Evolutionary conservation across 2,888 invertebrate genomes (phyloP), one percentile per base, ranked within the genome.

Genomic region (Cheilosia urbana): DNA sequence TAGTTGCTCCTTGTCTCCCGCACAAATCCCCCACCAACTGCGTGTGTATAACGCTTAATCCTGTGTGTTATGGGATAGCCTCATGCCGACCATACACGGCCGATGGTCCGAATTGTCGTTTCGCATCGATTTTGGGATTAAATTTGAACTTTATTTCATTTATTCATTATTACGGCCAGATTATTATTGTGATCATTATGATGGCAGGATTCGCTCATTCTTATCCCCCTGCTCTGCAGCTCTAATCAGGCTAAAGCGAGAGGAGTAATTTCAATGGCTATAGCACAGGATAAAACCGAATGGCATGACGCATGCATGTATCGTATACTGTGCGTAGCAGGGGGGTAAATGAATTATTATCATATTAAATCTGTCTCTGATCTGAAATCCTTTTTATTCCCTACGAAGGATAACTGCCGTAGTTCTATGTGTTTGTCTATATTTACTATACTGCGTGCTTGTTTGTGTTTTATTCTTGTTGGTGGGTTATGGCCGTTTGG

Each of bases 101-200:
- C 71, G 80, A 69, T 27, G 49, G 73, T 75, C 77, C 73, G 81
- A 82, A 62, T 72, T 63, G 75, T 75, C 37, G 76, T 68, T 83
- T 85, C 85, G 62, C 88, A 90, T 90, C 88, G 89, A 90, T 90
- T 90, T 89, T 89, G 63, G 89, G 89, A 89, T 90, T 90, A 90
- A 89, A 89, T 88, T 88, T 88, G 87, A 89, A 89, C 88, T 88
- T 88, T 87, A 75, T 83, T 76, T 82, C 81, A 68, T 85, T 81
- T 85, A 77, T 87, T 84, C 87, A 87, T 87, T 87, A 87, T 84
- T 84, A 80, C 80, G 71, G 62, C 49, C 80, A 75, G 87, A 87
- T 87, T 87, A 87, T 87, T 84, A 78, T 87, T 84, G 76, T 85
- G 87, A 82, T 85, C 79, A 87, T 87, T 81, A 81, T 87, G 81